Evolutionary conservation across 2,797 vertebrate species (phyloP), one percentile per base, ranked within the genome.

Genomic region (Cichlasoma orientale): DNA sequence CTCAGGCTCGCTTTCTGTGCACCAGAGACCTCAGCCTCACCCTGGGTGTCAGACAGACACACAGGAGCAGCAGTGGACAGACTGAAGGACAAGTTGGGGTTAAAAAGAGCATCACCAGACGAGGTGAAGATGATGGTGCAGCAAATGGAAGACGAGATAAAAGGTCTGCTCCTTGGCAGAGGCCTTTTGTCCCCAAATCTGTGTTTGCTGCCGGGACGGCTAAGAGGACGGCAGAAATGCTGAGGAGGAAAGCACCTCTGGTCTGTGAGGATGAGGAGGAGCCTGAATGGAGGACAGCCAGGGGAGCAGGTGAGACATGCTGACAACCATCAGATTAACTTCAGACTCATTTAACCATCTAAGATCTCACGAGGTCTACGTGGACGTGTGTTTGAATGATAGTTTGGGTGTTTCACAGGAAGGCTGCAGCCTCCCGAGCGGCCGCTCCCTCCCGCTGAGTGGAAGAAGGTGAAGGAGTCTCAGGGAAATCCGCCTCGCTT

Each of bases 151-250:
- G 21, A 27, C 47, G 44, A 27, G 33, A 27, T 10, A 77, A 70
- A n/a, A 73, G 56, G 27, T 75, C 53, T 12, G n/a, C 41, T 25
- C 1, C 41, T 4, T 44, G 23, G 55, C 80, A 82, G 27, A 86
- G 16, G 18, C 21, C 70, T 25, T 55, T 74, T 9, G 75, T 81
- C 33, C 76, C 90, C 5, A 95, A 86, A 71, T 96, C 94, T 25
- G 89, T 96, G 72, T 98, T 98, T 86, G 93, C 96, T 86, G 95
- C 96, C 31, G 96, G 95, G 63, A 95, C 94, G 1, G 96, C 96
- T 0, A 97, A 95, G 88, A 96, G 89, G 84, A 94, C 53, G 3
- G 66, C 95, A 3, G 91, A 94, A 66, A 58, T 78, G 2, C 1
- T 85, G 72, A 94, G 27, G 75, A 92, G 59, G 56, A 95, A 90